Evolutionary conservation across 2,113 vertebrate species (phyloP).

Genomic region (Anarrhichthys ocellatus): DNA sequence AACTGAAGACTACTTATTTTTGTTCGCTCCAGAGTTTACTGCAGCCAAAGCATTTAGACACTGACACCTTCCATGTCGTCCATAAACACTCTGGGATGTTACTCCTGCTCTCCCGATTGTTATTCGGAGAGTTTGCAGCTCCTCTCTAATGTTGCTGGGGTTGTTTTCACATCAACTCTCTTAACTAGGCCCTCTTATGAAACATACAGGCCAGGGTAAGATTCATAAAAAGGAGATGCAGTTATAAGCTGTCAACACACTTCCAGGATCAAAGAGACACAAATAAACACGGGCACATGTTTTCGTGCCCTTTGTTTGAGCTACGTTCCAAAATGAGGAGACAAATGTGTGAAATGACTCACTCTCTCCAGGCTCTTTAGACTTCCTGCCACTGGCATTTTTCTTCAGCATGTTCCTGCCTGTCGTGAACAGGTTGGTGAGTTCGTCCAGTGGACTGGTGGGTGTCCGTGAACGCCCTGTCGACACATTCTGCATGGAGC

Average conservation of each 20-base stretch:
- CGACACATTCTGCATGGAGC: conserved; percentile 89
- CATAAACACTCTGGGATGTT: not conserved
- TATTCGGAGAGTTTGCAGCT: conserved; percentile 5
- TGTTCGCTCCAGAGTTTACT: conserved; percentile 17
- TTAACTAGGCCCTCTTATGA: not conserved
- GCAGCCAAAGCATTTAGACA: not conserved
- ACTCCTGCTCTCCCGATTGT: not conserved
- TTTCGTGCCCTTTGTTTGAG: conserved; percentile 12
- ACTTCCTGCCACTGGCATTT: conserved; percentile 92
- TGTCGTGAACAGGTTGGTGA: conserved; percentile 97
- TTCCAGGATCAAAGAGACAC: not conserved
- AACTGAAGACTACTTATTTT: not conserved
- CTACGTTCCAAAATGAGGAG: not conserved
- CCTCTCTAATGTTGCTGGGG: not conserved
- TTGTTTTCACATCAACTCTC: conserved; percentile 2
- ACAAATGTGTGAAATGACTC: conserved; percentile 76
- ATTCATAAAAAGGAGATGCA: not conserved
- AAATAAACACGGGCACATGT: not conserved
- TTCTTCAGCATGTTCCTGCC: conserved; percentile 96
- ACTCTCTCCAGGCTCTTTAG: conserved; percentile 95
- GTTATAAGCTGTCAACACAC: not conserved
- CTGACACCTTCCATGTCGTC: not conserved
- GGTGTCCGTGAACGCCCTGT: conserved; percentile 91
- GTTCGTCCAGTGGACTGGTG: conserved; percentile 97
- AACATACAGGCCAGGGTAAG: not conserved